Base-by-base conservation (phyloP, 2,113 vertebrate species). In the Pseudopipra pipra region DNA sequence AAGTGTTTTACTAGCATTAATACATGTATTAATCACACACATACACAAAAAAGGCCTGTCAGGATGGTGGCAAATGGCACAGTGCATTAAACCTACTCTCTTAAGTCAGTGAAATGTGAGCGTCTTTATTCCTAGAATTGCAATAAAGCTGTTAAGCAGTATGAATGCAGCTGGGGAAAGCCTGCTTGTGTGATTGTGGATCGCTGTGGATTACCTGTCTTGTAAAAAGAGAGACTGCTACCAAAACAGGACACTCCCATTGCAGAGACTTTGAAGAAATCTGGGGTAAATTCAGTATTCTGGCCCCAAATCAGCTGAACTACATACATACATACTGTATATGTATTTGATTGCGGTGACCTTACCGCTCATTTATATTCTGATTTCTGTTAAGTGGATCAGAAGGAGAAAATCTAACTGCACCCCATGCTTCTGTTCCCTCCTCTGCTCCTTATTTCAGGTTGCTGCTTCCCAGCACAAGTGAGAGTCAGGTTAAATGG, bases 1-100 rank as follows among this genome's bases (percentile, higher is more conserved):
- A 63, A 73, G 65, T 81, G 80, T 90, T 95, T 90, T 90, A 78
- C 88, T 93, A 93, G 66, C 83, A 70, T 96, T 89, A 92, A 52
- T 78, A 55, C 30, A 18, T 43, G 51, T 87, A 90, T 73, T 82
- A 85, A 92, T 88, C 67, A 88, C 73, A 66, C 8, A 63, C 66
- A 46, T 30, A 83, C 55, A 76, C 12, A 33, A 44, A 52, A 91
- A 67, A 80, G 51, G 43, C 21, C 30, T 8, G 0, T 54, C 75
- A 87, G 82, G 58, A 83, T 58, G 55, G 75, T 62, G 41, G 88
- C 76, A 66, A 66, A 81, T 61, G 37, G 62, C 25, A 70, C 31
- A 78, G 49, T 28, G 58, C 39, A 22, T 67, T 82, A 80, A 93
- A 86, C 66, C 17, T 86, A 37, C 71, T 47, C 44, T 84, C 35